Evolutionary conservation across 2,797 vertebrate species (phyloP).

Genomic region (Cirrhinus molitorella): DNA sequence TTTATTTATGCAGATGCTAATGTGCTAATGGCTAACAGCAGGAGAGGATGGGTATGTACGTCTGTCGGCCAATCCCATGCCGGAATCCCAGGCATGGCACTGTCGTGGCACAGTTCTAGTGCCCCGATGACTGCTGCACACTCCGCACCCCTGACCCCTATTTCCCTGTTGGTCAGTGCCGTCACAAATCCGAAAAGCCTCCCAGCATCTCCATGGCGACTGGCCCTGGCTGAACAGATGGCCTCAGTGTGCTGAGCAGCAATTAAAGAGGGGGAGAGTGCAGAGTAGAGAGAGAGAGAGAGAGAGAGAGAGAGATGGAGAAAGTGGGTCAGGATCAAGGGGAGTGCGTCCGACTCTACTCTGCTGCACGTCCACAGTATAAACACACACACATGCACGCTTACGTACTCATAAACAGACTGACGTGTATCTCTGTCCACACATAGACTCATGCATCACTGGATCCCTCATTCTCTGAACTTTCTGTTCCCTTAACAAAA

Average conservation of each 20-base stretch:
- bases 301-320: slow-evolving; percentile 59
- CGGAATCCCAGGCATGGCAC: slow-evolving; percentile 41
- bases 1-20: slow-evolving; percentile 25
- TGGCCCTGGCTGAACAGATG: slow-evolving; percentile 90
- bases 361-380: slow-evolving; percentile 61
- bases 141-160: slow-evolving; percentile 76
- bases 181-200: slow-evolving; percentile 90
- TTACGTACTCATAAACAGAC: slow-evolving; percentile 37
- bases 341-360: slow-evolving; percentile 65
- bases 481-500: slow-evolving; percentile 60
- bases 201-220: slow-evolving; percentile 87
- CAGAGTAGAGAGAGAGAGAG: slow-evolving; percentile 50
- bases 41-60: slow-evolving; percentile 14
- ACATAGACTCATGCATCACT: slow-evolving; percentile 60
- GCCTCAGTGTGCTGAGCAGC: slow-evolving; percentile 86
- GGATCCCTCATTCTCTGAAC: slow-evolving; percentile 54
- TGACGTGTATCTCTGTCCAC: neutral
- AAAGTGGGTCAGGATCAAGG: slow-evolving; percentile 60
- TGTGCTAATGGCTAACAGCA: slow-evolving; percentile 48
- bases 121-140: slow-evolving; percentile 64
- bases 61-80: slow-evolving; percentile 24
- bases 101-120: slow-evolving; percentile 52
- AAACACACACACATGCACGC: slow-evolving; percentile 49
- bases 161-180: slow-evolving; percentile 76
- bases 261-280: slow-evolving; percentile 81